phyloP scores from a whole-genome alignment of 2,797 vertebrate genomes.

The Danio aesculapii region DNA sequence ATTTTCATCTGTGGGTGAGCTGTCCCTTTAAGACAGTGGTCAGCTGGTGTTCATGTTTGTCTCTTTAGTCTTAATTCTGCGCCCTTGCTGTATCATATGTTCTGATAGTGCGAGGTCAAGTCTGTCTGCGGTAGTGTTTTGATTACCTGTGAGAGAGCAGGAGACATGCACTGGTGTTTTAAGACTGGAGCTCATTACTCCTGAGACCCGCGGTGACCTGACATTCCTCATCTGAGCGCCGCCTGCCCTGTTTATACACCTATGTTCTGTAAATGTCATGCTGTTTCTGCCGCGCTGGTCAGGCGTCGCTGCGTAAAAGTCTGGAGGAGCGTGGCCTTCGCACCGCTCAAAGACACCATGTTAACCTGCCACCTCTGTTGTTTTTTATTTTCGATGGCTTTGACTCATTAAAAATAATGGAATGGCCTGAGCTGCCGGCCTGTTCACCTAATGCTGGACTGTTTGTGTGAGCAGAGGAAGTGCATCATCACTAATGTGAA shows the following conservation, averaged over 20 bases:
- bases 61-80: neutral
- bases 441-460: slow-evolving; percentile 7
- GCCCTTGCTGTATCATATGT: slow-evolving; percentile 26
- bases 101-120: neutral
- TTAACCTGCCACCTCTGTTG: slow-evolving; percentile 65
- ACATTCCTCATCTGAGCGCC: slow-evolving; percentile 40
- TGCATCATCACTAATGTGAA: slow-evolving; percentile 13
- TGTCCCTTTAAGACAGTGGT: neutral
- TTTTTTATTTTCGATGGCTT: slow-evolving; percentile 60
- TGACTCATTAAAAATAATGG: slow-evolving; percentile 79
- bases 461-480: slow-evolving; percentile 23
- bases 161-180: slow-evolving; percentile 9
- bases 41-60: neutral
- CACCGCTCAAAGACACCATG: slow-evolving; percentile 68
- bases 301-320: slow-evolving; percentile 27
- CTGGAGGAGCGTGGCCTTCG: slow-evolving; percentile 63
- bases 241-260: slow-evolving; percentile 45
- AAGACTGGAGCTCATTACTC: slow-evolving; percentile 43
- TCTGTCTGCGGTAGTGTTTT: neutral
- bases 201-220: slow-evolving; percentile 44
- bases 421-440: slow-evolving; percentile 63
- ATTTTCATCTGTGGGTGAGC: neutral
- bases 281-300: slow-evolving; percentile 52
- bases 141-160: slow-evolving; percentile 15
- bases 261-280: slow-evolving; percentile 55